These are phyloP conservation scores for Beaufortia kweichowensis DNA, from an alignment of 2,113 vertebrate genomes.

Conservation along the genomic window DNA sequence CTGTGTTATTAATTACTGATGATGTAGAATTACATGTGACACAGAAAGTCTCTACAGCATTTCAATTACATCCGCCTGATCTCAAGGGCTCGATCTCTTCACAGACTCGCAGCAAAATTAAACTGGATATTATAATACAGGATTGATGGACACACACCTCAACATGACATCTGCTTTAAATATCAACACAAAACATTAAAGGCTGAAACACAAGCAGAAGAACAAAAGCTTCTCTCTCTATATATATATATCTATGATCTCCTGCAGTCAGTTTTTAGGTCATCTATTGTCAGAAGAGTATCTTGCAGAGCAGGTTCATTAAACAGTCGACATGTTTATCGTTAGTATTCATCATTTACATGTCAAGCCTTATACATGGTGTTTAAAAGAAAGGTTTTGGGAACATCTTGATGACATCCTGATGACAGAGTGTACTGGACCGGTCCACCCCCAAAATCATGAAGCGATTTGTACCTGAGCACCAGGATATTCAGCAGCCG, in stretches of 20 bases:
- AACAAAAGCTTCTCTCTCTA: too few species aligned
- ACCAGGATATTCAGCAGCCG: constrained; percentile 81
- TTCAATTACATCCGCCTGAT: constrained; percentile 47
- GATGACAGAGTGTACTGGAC: too few species aligned
- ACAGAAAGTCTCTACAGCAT: constrained; percentile 48
- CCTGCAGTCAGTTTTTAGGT: constrained; percentile 1
- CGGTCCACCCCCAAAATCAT: too few species aligned
- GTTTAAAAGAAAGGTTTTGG: too few species aligned
- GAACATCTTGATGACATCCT: too few species aligned
- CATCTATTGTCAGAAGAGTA: too few species aligned
- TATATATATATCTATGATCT: too few species aligned
- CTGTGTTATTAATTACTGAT: constrained; percentile 53
- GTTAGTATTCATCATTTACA: too few species aligned
- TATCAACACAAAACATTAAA: not conserved
- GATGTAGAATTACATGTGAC: constrained; percentile 54
- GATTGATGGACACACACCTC: not conserved
- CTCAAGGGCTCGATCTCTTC: constrained; percentile 33
- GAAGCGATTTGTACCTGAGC: constrained; percentile 92
- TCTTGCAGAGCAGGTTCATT: too few species aligned
- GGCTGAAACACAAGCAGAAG: too few species aligned
- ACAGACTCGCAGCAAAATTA: constrained; percentile 24
- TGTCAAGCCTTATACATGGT: too few species aligned
- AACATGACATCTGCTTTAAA: not conserved
- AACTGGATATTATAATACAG: not conserved
- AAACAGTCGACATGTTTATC: too few species aligned